Conservation (phyloP, 2,888 invertebrate genomes). For the Apamea monoglypha region DNA sequence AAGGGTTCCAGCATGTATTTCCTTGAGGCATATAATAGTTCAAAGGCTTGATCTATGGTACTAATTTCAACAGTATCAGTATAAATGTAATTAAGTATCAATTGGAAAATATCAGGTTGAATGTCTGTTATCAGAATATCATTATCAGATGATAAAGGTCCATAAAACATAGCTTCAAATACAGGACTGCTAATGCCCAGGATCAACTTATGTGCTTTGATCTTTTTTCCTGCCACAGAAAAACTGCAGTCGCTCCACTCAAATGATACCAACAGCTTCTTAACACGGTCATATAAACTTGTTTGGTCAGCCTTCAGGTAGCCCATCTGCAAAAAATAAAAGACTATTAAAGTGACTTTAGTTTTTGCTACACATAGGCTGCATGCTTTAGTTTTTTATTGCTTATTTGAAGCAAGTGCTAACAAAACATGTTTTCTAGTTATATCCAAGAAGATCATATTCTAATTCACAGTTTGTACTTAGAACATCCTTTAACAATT, state of each 20-base stretch:
- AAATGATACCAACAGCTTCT: constrained; percentile 85
- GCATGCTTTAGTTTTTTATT: constrained; percentile 42
- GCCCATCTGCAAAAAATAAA: constrained; percentile 83
- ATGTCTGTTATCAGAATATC: constrained; percentile 91
- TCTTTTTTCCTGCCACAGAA: constrained; percentile 86
- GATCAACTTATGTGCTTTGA: constrained; percentile 91
- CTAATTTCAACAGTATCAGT: constrained; percentile 90
- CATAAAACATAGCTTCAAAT: constrained; percentile 93
- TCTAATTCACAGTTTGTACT: not conserved
- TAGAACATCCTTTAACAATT: not conserved
- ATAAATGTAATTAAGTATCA: constrained; percentile 91
- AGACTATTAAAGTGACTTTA: constrained; percentile 13
- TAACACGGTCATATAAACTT: constrained; percentile 86
- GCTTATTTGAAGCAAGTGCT: constrained; percentile 19
- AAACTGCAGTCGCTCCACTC: constrained; percentile 92
- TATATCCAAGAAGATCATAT: constrained; percentile 6
- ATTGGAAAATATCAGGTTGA: constrained; percentile 90
- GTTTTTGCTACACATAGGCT: constrained; percentile 38
- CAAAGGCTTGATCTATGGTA: constrained; percentile 91
- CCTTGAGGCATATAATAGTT: constrained; percentile 91
- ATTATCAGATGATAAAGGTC: constrained; percentile 88
- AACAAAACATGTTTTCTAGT: constrained; percentile 48
- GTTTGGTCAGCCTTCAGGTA: constrained; percentile 77
- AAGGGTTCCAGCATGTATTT: constrained; percentile 91
- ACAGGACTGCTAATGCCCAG: constrained; percentile 92